phyloP scores from a whole-genome alignment of 2,888 invertebrate genomes.

The Lithosia quadra region DNA sequence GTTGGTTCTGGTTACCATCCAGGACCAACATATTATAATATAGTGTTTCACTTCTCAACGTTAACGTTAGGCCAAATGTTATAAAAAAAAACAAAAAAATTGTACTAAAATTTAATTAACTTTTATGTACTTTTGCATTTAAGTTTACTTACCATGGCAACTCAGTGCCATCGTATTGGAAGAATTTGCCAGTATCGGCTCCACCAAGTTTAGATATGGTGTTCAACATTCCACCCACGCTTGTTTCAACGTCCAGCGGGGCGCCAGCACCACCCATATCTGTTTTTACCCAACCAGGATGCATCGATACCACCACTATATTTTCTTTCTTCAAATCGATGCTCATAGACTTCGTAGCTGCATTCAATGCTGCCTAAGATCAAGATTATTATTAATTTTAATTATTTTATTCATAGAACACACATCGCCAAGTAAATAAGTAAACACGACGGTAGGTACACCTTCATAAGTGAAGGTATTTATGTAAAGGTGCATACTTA shows the following conservation, averaged over 20 bases:
- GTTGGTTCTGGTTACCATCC: too few relatives aligned
- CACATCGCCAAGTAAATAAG: background rate
- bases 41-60: too few relatives aligned
- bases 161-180: slow-evolving; percentile 91
- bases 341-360: slow-evolving; percentile 94
- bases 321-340: slow-evolving; percentile 91
- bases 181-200: slow-evolving; percentile 91
- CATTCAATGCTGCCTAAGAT: slow-evolving; percentile 93
- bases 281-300: slow-evolving; percentile 97
- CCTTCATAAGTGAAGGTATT: background rate
- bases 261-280: slow-evolving; percentile 95
- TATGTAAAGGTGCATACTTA: background rate
- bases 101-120: background rate
- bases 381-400: background rate
- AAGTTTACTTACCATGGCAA: slow-evolving; percentile 89
- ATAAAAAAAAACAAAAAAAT: background rate
- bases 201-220: slow-evolving; percentile 89
- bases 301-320: slow-evolving; percentile 91
- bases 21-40: too few relatives aligned
- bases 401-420: background rate
- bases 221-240: slow-evolving; percentile 89
- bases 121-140: background rate
- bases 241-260: slow-evolving; percentile 90
- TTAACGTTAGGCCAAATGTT: too few relatives aligned
- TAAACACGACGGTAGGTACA: background rate